phyloP scores from a whole-genome alignment of 2,888 invertebrate species.

The Melitaea athalia region DNA sequence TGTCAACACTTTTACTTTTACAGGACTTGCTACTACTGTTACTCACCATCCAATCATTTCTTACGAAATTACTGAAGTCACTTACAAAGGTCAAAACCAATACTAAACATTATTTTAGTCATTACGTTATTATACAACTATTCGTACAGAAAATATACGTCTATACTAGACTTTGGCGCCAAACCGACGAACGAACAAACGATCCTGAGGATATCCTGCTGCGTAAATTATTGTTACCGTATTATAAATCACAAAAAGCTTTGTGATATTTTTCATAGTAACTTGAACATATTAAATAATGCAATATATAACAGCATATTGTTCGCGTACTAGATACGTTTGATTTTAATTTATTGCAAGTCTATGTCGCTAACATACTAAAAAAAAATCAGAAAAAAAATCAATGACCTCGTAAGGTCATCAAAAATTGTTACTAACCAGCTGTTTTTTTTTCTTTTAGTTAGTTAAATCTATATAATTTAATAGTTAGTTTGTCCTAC shows the following conservation, averaged over 20 bases:
- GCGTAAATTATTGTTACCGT: slow-evolving; percentile 20
- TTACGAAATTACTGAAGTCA: no score
- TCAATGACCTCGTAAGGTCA: no score
- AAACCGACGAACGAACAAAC: slow-evolving; percentile 5
- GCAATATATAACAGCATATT: slow-evolving; percentile 1
- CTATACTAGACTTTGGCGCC: slow-evolving; percentile 9
- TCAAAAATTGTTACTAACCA: no score
- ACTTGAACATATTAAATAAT: slow-evolving; percentile 1
- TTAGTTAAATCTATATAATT: no score
- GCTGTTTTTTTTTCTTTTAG: no score
- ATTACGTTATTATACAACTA: not conserved
- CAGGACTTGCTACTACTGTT: no score
- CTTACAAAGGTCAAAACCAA: not conserved
- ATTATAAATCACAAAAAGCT: slow-evolving; percentile 12
- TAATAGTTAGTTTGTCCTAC: no score
- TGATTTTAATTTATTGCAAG: slow-evolving; percentile 1
- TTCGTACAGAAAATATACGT: not conserved
- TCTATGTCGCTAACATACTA: no score
- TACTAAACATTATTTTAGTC: not conserved
- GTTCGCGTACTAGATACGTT: not conserved
- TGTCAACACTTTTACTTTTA: no score
- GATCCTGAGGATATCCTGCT: slow-evolving; percentile 16
- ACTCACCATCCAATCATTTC: no score
- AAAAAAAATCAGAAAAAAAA: no score
- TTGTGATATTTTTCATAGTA: slow-evolving; percentile 2